Evolutionary conservation across 2,113 vertebrate species (phyloP), one percentile per base, ranked within the genome.

Genomic region (Heterocephalus glaber): DNA sequence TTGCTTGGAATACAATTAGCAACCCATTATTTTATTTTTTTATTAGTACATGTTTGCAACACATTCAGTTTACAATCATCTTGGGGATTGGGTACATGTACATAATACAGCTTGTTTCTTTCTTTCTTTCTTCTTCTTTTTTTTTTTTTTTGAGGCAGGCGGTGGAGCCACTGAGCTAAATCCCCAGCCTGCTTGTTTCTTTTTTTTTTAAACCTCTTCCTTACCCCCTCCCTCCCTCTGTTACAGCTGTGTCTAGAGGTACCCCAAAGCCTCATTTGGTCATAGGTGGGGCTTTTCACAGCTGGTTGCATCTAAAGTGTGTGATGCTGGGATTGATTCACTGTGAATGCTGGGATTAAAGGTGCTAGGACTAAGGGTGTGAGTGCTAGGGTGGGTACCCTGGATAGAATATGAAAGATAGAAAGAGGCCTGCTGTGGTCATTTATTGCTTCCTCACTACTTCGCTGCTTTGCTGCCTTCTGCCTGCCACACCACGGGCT

Each of bases 1-100:
- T 92, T 93, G 60, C 79, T 89, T 96, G 86, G 49, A 96, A 52
- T 93, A 91, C 86, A 96, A 58, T 13, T 38, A 95, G n/a, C 81
- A 95, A 95, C 24, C 41, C 30, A 70, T n/a, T 72, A 72, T 72
- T 72, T 72, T 41, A 72, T 72, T 72, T 72, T 70, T 44, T 68
- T 66, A 72, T 72, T 41, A 41, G 20, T 72, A 26, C n/a, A 41
- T 12, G 3, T 72, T 24, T 24, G 38, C 10, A 68, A 12, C 16
- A 60, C 58, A 60, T 2, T 12, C 33, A 35, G 0, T 68, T 68
- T 68, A 16, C 35, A 68, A n/a, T 68, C 70, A 74, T 44, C 70
- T 74, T 44, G 38, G 22, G 10, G 22, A 74, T 26, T 30, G 38
- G 38, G n/a, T 41, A 24, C 10, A 24, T 72, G 68, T 8, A 72